phyloP scores from a whole-genome alignment of 2,888 invertebrate species.

The Ligdia adustata region DNA sequence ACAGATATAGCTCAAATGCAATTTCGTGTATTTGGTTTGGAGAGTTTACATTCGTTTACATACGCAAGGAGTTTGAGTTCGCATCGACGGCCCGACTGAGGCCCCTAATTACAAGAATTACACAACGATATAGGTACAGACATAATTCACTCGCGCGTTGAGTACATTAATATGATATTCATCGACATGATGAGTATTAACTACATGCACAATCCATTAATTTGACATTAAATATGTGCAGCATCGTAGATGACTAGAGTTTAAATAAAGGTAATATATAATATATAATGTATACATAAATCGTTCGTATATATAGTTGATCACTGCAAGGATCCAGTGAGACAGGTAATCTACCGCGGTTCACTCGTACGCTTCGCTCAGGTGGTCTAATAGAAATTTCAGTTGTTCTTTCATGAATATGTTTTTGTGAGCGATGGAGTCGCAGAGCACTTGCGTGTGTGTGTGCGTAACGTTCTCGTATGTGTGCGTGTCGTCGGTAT shows the following conservation, averaged over 20 bases:
- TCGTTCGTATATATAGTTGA: conserved; percentile 71
- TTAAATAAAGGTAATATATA: conserved; percentile 72
- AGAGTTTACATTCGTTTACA: conserved; percentile 40
- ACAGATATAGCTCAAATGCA: conserved; percentile 74
- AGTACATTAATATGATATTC: conserved; percentile 60
- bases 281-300: conserved; percentile 72
- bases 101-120: conserved; percentile 52
- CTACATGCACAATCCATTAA: conserved; percentile 67
- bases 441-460: conserved; percentile 74
- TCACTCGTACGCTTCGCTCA: conserved; percentile 87
- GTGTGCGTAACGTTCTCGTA: conserved; percentile 77
- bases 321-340: conserved; percentile 84
- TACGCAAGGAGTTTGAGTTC: conserved; percentile 43
- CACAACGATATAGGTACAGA: conserved; percentile 61
- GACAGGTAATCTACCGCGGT: conserved; percentile 70
- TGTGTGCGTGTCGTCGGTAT: conserved; percentile 55
- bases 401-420: conserved; percentile 79
- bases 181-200: conserved; percentile 73
- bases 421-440: conserved; percentile 79
- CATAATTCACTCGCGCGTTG: conserved; percentile 62
- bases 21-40: conserved; percentile 66
- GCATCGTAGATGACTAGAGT: conserved; percentile 82
- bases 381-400: conserved; percentile 86
- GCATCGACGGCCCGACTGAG: conserved; percentile 44
- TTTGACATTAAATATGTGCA: conserved; percentile 73